A percentile compares a stretch with the other conserved stretches of the same genome.
Evolutionary conservation across 2,888 invertebrate genomes (phyloP).

Genomic region (Lasioglossum figueresi): DNA sequence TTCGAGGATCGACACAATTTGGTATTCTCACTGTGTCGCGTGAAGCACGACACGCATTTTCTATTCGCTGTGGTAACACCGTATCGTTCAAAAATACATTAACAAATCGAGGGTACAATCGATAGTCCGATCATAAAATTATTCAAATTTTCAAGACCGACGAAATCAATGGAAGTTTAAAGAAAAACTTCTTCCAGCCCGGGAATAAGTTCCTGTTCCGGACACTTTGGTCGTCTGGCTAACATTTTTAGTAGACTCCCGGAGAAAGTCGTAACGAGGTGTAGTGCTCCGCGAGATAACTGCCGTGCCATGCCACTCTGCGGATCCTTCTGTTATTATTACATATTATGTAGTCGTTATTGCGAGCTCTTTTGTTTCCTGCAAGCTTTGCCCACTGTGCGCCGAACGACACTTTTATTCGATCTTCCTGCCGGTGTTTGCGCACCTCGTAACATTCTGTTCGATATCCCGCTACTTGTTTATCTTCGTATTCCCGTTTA

Average conservation of each 20-base stretch:
- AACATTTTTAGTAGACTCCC: slow-evolving; percentile 24
- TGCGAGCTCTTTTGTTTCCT: not conserved
- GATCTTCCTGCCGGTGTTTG: not conserved
- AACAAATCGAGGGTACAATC: not conserved
- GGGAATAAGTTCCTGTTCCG: slow-evolving; percentile 22
- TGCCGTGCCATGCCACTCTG: not conserved
- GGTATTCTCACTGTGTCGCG: not conserved
- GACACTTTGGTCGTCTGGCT: not conserved
- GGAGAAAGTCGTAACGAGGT: not conserved
- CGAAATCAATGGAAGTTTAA: not conserved
- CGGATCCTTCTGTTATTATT: not conserved
- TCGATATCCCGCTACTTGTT: not conserved
- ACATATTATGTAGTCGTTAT: not conserved
- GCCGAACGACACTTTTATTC: not conserved
- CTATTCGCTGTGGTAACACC: not conserved
- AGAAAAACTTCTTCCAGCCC: slow-evolving; percentile 24
- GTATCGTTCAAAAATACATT: not conserved
- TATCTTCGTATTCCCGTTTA: not conserved
- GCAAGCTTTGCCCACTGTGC: not conserved
- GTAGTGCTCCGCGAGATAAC: not conserved
- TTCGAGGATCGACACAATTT: not conserved
- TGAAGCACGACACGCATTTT: not conserved
- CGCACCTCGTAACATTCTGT: not conserved
- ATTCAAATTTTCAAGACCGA: not conserved
- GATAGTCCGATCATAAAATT: not conserved